Base-by-base conservation (phyloP, 2,888 invertebrate genomes). In the Lycophotia porphyrea region DNA sequence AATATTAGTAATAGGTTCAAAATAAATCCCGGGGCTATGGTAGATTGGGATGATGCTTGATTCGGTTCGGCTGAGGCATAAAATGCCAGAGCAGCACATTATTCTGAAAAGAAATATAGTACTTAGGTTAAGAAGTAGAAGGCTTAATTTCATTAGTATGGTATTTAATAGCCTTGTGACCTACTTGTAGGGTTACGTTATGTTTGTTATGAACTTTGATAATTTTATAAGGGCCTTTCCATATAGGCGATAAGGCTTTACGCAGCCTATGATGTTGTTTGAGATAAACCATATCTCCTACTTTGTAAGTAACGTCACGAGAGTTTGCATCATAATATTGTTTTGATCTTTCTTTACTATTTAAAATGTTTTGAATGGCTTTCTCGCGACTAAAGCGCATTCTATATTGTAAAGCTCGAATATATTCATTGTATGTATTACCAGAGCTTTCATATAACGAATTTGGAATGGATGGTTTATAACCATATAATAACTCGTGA, bases 11-110 rank as follows among this genome's bases (percentile, higher is more conserved):
- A 21, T 60, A 34, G 34, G 60, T 34, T 60, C 34, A 34, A 61
- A 61, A 61, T 65, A 65, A 44, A 71, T 71, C 24, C 71, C 71
- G 63, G 71, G 76, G 68, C 61, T 71, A 67, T n/a, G 78, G 18
- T 61, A 44, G 24, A 69, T 69, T 1, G 69, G 69, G 7, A 60
- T 34, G 44, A 69, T 44, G 69, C 24, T 69, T n/a, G 61, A 61
- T 61, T 71, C 47, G 36, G 60, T n/a, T 34, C 5, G 61, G n/a
- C 60, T 7, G n/a, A 34, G 60, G 36, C 36, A 9, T 36, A 36
- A 36, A 36, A 21, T 58, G 69, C 69, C 36, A 36, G 7, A 9
- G 36, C 36, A 36, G 36, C 58, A 24, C 8, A 31, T 31, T 24
- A 39, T 58, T 69, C 69, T 49, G 47, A 24, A 49, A 49, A 49